Base-by-base conservation (phyloP, 2,888 invertebrate genomes). In the Protophormia terraenovae region DNA sequence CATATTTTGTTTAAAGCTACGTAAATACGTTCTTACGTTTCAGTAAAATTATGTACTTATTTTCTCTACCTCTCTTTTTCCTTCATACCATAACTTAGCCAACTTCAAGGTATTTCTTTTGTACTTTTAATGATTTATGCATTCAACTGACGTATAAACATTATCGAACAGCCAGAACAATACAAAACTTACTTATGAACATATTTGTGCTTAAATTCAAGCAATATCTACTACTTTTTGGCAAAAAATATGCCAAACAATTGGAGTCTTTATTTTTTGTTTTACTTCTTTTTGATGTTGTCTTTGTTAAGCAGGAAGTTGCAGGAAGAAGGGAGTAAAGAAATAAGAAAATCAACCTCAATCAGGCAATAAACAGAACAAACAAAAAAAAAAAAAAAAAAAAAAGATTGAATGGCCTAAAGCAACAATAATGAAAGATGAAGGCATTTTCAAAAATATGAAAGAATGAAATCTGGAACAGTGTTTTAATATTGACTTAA, bases 171-270 rank as follows among this genome's bases (percentile, higher is more conserved):
- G 29, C 29, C 16, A 38, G 10, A 55, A 22, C 14, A 50, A 24
- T n/a, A n/a, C 50, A 41, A 67, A 24, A 35, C 16, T 16, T n/a
- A 19, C 29, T n/a, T 8, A 35, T 10, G n/a, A 67, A 32, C 32
- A 45, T 35, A 38, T 64, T 64, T 62, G 14, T 50, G 38, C 19
- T 64, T 35, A 55, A 77, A 45, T 32, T n/a, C 67, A 29, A 19
- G 12, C 29, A 55, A 47, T 67, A 58, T 76, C 55, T 53, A 50
- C n/a, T 67, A 0, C 4, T 24, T 64, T 19, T 66, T 67, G 8
- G 64, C 47, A 72, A 83, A 77, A n/a, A 66, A 58, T 77, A 72
- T 75, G 75, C 75, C 81, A 81, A 75, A 47, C 45, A n/a, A 3
- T 29, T 62, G 41, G 14, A 41, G 41, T 27, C 41, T n/a, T 50